phyloP scores from a whole-genome alignment of 1,140 invertebrate genomes.

The Hetaerina americana region DNA sequence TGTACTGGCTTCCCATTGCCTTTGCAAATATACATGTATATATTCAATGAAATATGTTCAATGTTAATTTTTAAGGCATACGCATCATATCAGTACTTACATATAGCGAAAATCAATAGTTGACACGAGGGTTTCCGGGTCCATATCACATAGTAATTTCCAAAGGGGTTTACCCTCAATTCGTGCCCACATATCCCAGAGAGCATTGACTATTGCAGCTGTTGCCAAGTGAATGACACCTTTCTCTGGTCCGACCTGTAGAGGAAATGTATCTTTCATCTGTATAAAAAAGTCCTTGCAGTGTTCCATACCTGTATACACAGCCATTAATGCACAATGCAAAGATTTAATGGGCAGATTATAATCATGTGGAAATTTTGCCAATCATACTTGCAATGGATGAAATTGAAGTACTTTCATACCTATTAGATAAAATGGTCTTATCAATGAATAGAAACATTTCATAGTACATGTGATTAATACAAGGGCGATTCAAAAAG shows the following conservation, averaged over 20 bases:
- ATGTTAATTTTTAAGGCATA: no score
- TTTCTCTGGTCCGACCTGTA: conserved; percentile 79
- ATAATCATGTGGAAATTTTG: background rate
- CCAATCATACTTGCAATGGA: background rate
- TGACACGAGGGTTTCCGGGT: conserved; percentile 66
- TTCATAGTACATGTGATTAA: no score
- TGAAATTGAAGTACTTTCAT: background rate
- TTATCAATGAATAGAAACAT: background rate
- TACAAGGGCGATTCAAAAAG: no score
- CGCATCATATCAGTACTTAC: conserved; percentile 41
- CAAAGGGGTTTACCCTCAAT: conserved; percentile 74
- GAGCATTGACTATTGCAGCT: conserved; percentile 75
- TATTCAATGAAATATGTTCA: no score
- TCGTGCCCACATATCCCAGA: conserved; percentile 86
- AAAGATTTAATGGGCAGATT: no score
- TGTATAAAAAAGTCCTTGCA: background rate
- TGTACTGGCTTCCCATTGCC: no score
- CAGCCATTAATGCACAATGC: no score
- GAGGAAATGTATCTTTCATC: background rate
- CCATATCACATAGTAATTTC: conserved; percentile 69
- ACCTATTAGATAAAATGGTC: background rate
- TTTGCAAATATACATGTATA: no score
- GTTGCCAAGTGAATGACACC: conserved; percentile 77
- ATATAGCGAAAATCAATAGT: conserved; percentile 79
- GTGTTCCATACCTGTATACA: background rate